A percentile compares a stretch with the other conserved stretches of the same genome.
Conservation (phyloP, 2,113 vertebrate species). For the Triplophysa tibetana region DNA sequence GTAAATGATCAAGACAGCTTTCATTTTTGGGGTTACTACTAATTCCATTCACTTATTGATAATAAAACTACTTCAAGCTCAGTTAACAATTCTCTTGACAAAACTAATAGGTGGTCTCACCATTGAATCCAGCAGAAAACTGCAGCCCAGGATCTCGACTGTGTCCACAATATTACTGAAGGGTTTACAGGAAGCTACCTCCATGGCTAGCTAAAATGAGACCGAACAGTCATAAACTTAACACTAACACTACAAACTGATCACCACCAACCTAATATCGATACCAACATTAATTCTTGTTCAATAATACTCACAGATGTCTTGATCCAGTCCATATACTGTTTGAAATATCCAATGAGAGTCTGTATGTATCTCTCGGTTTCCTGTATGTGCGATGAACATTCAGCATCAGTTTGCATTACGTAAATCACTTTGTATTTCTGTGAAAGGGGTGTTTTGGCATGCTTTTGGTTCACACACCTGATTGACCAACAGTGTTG, state of each 20-base stretch:
- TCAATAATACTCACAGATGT: constrained; percentile 79
- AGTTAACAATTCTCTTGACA: too few species aligned
- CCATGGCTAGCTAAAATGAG: constrained; percentile 77
- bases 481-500: constrained; percentile 75
- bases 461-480: constrained; percentile 63
- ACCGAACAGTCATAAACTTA: neutral
- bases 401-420: neutral
- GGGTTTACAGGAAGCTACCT: constrained; percentile 89
- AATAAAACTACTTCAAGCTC: too few species aligned
- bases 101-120: constrained; percentile 68
- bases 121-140: constrained; percentile 86
- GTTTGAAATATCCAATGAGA: constrained; percentile 84
- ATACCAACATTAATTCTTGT: neutral
- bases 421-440: neutral
- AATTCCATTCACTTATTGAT: too few species aligned
- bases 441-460: neutral
- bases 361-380: constrained; percentile 78
- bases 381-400: constrained; percentile 73
- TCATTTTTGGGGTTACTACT: too few species aligned
- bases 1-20: too few species aligned
- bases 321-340: constrained; percentile 86
- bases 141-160: constrained; percentile 83
- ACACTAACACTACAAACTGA: neutral
- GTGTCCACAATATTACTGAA: constrained; percentile 89
- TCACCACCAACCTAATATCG: neutral